phyloP scores from a whole-genome alignment of 1,140 invertebrate species.

The Achroia grisella region DNA sequence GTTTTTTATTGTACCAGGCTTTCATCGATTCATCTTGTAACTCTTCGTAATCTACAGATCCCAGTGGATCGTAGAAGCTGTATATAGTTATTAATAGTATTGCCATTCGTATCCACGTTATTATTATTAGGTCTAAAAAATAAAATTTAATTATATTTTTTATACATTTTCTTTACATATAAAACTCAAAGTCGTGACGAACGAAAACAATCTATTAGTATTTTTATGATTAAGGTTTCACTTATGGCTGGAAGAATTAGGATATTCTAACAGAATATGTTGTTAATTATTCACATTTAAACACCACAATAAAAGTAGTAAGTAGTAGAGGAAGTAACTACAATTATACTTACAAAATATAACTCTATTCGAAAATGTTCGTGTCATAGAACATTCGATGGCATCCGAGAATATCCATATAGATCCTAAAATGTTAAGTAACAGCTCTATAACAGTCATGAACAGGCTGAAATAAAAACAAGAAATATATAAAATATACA shows the following conservation, averaged over 20 bases:
- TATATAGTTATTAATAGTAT: conserved; percentile 80
- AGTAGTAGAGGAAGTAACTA: no score
- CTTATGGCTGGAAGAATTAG: no score
- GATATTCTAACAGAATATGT: no score
- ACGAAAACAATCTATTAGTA: no score
- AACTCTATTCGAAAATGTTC: conserved; percentile 76
- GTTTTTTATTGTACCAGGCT: conserved; percentile 69
- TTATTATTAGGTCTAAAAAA: background rate
- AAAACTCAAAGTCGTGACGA: no score
- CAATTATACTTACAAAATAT: conserved; percentile 74
- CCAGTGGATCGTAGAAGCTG: conserved; percentile 84
- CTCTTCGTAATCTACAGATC: conserved; percentile 73
- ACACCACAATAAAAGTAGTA: background rate
- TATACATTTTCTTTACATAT: background rate
- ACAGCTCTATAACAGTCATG: conserved; percentile 80
- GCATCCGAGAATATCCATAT: conserved; percentile 81
- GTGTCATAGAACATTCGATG: conserved; percentile 74
- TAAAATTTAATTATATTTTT: background rate
- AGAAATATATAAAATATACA: background rate
- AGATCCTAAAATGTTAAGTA: conserved; percentile 82
- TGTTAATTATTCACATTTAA: no score
- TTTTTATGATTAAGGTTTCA: no score
- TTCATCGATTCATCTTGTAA: conserved; percentile 39
- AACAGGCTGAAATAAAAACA: conserved; percentile 5
- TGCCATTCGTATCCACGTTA: conserved; percentile 78